Base-by-base conservation (phyloP, 2,888 invertebrate species). In the Tuberolachnus salignus region DNA sequence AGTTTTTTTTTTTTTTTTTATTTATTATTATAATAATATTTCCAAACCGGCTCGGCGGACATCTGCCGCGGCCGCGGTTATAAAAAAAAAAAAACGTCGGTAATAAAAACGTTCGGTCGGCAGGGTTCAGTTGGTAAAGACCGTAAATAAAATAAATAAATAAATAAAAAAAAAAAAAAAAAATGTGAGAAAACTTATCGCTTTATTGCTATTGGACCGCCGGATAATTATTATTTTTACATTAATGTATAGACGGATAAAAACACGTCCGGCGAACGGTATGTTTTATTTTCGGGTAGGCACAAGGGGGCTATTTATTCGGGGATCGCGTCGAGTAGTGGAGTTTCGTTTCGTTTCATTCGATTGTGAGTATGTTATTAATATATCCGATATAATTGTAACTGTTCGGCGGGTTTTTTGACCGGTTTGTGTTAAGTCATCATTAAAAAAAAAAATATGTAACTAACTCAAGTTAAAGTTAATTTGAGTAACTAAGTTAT, bases 201-300 rank as follows among this genome's bases (percentile, higher is more conserved):
- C 59, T 71, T 26, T n/a, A 26, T 59, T n/a, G 21, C 21, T n/a
- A 44, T 8, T 11, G 46, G 67, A 51, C 53, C 13, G n/a, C 23
- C 42, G 21, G 23, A 44, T 63, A 73, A 73, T 61, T 51, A 61
- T 16, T 51, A 34, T 73, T 63, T 4, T 34, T 34, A 34, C 6
- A 34, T 3, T 34, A 63, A 73, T 51, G 61, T 26, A 51, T 34
- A 34, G 34, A 34, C 6, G 6, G 42, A 73, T 42, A 63, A 73
- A 63, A 73, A 63, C 63, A 63, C 51, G 63, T 73, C n/a, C 34
- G 21, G 63, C 73, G 21, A 73, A 73, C 42, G 73, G 73, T n/a
- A 63, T 21, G 34, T 63, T 73, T 46, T 11, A n/a, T 53, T 34
- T 74, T 74, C 21, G 34, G 64, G 61, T 51, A 53, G 55, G n/a